phyloP scores from a whole-genome alignment of 1,140 invertebrate species.

The Chlorops oryzae region DNA sequence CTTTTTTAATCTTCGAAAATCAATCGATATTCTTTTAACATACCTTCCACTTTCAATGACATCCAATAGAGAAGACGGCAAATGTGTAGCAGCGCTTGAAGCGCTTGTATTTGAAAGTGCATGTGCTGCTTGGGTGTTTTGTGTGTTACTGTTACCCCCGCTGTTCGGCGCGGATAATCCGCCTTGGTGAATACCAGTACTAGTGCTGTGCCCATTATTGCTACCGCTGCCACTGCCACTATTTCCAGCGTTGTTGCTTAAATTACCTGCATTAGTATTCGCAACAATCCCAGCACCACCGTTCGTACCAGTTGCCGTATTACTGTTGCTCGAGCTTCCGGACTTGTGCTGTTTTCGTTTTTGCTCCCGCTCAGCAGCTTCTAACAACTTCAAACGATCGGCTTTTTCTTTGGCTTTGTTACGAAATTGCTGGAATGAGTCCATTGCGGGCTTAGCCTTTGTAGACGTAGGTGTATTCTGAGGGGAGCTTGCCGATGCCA shows the following conservation, averaged over 20 bases:
- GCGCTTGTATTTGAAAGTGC: constrained; percentile 31
- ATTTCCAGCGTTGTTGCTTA: constrained; percentile 14
- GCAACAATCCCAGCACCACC: constrained; percentile 3
- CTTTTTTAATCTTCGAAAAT: constrained; percentile 1
- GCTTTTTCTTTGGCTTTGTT: constrained; percentile 93
- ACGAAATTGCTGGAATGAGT: constrained; percentile 76
- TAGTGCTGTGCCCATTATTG: constrained; percentile 1
- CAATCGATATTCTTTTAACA: constrained; percentile 5
- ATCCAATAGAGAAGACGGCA: constrained; percentile 30
- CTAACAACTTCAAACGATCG: constrained; percentile 79
- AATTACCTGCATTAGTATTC: constrained; percentile 19
- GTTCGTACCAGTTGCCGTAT: constrained; percentile 47
- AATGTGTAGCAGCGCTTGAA: constrained; percentile 39
- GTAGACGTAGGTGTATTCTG: constrained; percentile 56
- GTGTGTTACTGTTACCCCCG: no score
- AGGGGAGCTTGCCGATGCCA: constrained; percentile 74
- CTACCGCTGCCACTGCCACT: constrained; percentile 11
- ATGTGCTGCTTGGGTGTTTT: constrained; percentile 22
- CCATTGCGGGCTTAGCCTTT: constrained; percentile 63
- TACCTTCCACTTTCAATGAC: constrained; percentile 43
- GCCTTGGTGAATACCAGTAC: constrained; percentile 7
- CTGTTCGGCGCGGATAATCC: constrained; percentile 2
- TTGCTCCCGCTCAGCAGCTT: constrained; percentile 77
- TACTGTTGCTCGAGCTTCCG: no score
- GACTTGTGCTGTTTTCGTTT: constrained; percentile 74